Base-by-base conservation (phyloP, 2,888 invertebrate genomes). In the Candidula unifasciata region DNA sequence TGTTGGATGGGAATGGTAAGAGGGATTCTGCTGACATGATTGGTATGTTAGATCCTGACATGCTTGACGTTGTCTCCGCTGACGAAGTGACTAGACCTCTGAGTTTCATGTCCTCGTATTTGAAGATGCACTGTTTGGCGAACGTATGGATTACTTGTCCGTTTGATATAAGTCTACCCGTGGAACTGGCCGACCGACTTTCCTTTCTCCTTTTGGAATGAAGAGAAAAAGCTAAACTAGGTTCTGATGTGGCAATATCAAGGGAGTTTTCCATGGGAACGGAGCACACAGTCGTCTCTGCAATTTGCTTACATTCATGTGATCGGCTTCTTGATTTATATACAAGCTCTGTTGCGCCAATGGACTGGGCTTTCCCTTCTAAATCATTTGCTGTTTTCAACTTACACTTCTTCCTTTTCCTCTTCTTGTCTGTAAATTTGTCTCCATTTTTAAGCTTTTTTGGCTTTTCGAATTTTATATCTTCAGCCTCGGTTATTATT, bases 371-470 rank as follows among this genome's bases (percentile, higher is more conserved):
- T 6, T 52, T 27, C 10, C 35, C 74, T 24, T 74, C 52, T 3
- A 74, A 10, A 54, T 30, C 24, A 8, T 52, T 54, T 33, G 27
- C 6, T 5, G 54, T 30, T 5, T 54, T 74, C 33, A 13, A 27
- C 37, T 54, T 74, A 1, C 16, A 27, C 52, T 79, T 79, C 30
- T 44, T 84, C 64, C 80, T 84, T 54, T 82, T 82, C 54, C 68
- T 76, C 52, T 84, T 84, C 83, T 84, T 84, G 30, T 84, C 64
- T n/a, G 5, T 2, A 3, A 52, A 6, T 52, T 78, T 83, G 24
- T 83, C 82, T 1, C 57, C 64, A 57, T 2, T 54, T 44, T 74
- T 82, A 3, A 71, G 3, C 24, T 73, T 82, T 30, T 74, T 82
- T 8, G 3, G 30, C n/a, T 80, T 80, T 33, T 80, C 71, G 21